Percentiles rank a stretch among this genome's conserved stretches.
These are phyloP conservation scores for Neoaliturus tenellus DNA, from an alignment of 2,888 invertebrate genomes.

Conservation along the genomic window DNA sequence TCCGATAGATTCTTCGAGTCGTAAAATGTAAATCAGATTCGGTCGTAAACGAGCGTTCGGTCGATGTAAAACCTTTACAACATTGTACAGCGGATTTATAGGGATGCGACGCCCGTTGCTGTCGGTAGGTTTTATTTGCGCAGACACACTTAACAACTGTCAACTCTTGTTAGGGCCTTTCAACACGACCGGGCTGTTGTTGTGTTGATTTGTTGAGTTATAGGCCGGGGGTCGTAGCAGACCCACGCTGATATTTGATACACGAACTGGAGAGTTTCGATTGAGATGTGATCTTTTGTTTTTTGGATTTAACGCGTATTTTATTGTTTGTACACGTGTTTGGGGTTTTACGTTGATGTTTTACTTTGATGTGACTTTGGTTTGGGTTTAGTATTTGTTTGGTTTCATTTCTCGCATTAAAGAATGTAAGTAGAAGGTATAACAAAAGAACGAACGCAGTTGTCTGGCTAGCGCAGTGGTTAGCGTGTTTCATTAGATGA, in stretches of 20 bases:
- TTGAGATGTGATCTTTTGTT: not conserved
- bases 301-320: not conserved
- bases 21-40: slow-evolving; percentile 47
- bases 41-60: slow-evolving; percentile 34
- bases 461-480: too few species aligned
- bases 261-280: not conserved
- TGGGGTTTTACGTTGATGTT: not conserved
- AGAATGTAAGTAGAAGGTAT: too few species aligned
- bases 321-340: not conserved
- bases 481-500: too few species aligned
- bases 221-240: not conserved
- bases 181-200: not conserved
- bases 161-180: slow-evolving; percentile 42
- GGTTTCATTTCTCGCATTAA: too few species aligned
- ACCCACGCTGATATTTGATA: slow-evolving; percentile 21
- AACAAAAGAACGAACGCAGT: too few species aligned
- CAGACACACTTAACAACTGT: slow-evolving; percentile 33
- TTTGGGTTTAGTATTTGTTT: too few species aligned
- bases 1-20: slow-evolving; percentile 46
- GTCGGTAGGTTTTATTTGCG: slow-evolving; percentile 36
- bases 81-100: slow-evolving; percentile 44
- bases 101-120: slow-evolving; percentile 39
- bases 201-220: slow-evolving; percentile 30
- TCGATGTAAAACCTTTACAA: slow-evolving; percentile 44
- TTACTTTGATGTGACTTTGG: too few species aligned